Percentiles rank a stretch among this genome's conserved stretches.
Conservation (phyloP, 2,888 invertebrate genomes). For the Brachypalpus laphriformis region DNA sequence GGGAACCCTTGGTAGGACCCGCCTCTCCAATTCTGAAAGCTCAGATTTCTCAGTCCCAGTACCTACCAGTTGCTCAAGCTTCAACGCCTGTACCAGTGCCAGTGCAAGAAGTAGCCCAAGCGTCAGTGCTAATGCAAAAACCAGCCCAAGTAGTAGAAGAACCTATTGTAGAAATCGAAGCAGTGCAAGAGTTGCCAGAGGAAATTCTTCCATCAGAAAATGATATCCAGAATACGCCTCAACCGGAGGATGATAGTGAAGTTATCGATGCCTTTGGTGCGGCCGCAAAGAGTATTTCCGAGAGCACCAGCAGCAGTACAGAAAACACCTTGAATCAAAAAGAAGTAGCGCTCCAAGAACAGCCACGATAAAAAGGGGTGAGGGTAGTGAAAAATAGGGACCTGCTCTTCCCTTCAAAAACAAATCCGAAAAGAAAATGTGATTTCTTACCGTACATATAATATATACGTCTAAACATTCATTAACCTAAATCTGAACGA, state of each 20-base stretch:
- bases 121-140: slow-evolving; percentile 48
- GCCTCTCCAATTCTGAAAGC: slow-evolving; percentile 74
- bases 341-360: slow-evolving; percentile 8
- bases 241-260: slow-evolving; percentile 76
- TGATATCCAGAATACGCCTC: slow-evolving; percentile 41
- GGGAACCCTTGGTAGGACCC: slow-evolving; percentile 81
- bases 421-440: slow-evolving; percentile 33
- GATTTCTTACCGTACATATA: slow-evolving; percentile 32
- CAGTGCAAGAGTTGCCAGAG: slow-evolving; percentile 39
- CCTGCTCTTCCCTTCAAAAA: background rate
- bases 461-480: background rate
- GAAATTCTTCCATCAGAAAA: slow-evolving; percentile 28
- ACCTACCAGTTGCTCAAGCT: slow-evolving; percentile 69
- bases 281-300: slow-evolving; percentile 20
- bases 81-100: slow-evolving; percentile 35
- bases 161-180: slow-evolving; percentile 36
- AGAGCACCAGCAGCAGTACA: background rate
- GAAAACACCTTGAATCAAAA: slow-evolving; percentile 41
- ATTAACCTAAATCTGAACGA: slow-evolving; percentile 7
- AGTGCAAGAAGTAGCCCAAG: slow-evolving; percentile 56
- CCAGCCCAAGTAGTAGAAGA: slow-evolving; percentile 43
- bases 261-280: slow-evolving; percentile 76
- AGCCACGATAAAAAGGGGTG: background rate
- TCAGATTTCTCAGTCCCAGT: slow-evolving; percentile 49
- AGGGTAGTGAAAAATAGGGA: background rate